Base-by-base conservation (phyloP, 2,888 invertebrate species). In the Xanthorhoe designata region DNA sequence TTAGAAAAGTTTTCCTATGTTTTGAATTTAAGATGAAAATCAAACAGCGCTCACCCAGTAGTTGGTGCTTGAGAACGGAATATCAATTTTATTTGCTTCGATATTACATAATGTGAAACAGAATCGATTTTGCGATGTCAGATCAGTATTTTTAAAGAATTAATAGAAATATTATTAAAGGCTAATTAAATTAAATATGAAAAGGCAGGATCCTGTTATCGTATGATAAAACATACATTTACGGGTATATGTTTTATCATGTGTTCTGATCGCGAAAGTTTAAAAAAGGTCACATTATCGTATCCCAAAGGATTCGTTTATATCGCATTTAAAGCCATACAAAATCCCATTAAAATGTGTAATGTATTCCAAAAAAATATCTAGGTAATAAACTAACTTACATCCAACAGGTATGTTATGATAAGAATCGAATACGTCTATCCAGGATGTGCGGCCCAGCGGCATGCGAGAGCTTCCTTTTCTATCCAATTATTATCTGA, bases 401-500 rank as follows among this genome's bases (percentile, higher is more conserved):
- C 13, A 13, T 35, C 35, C 13, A 7, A 38, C 32, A 32, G 5
- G 13, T 38, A 10, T 10, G 13, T 38, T 38, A 38, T 38, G 13
- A 13, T 13, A 9, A 35, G 13, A 38, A 58, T 62, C 55, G 17
- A 42, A 51, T 45, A 56, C 32, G 29, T 55, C 24, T 50, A 52
- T 52, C 51, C 57, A 32, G 64, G 59, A 53, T 53, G 53, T 66
- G 35, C 54, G 19, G 35, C 42, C 45, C 50, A 66, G 51, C 35
- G 49, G 71, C 65, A 72, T 64, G 72, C 62, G 56, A 57, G 56
- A 69, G 73, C 78, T 76, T 79, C 77, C 75, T 72, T 64, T 67
- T 69, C 54, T 68, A 72, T 72, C 74, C 75, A 78, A 79, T 81
- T 78, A 81, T 63, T 62, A 64, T 42, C 29, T 64, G 47, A 58